Conservation (phyloP, 2,797 vertebrate genomes). For the Acipenser oxyrinchus region DNA sequence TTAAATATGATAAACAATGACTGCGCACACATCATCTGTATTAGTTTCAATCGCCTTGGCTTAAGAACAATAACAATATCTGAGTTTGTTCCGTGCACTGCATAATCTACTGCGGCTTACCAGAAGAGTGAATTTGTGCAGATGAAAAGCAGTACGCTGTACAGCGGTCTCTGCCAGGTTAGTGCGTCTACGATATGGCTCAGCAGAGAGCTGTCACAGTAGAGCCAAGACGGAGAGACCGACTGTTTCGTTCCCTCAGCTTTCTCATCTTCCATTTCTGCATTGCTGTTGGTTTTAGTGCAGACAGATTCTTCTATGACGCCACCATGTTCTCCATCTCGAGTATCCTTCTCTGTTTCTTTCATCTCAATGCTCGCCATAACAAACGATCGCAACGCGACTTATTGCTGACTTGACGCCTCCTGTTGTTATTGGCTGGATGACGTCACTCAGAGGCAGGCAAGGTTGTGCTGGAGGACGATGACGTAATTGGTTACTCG, state of each 20-base stretch:
- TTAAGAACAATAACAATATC: not conserved
- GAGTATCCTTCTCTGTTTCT: slow-evolving; percentile 18
- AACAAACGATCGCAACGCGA: slow-evolving; percentile 20
- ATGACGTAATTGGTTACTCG: slow-evolving; percentile 14
- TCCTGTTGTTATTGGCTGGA: slow-evolving; percentile 31
- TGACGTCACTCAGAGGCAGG: slow-evolving; percentile 41
- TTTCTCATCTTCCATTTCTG: slow-evolving; percentile 19
- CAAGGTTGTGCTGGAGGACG: slow-evolving; percentile 18
- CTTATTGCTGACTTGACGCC: slow-evolving; percentile 21
- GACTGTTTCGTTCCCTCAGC: slow-evolving; percentile 20
- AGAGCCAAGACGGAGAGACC: slow-evolving; percentile 4
- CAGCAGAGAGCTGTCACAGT: slow-evolving; percentile 20
- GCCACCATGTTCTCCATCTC: slow-evolving; percentile 20
- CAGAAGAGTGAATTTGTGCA: slow-evolving; percentile 74
- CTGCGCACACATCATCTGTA: no score
- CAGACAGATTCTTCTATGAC: slow-evolving; percentile 4
- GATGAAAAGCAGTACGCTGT: slow-evolving; percentile 62
- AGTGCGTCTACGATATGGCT: slow-evolving; percentile 48
- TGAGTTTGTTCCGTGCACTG: slow-evolving; percentile 30
- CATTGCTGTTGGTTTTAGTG: slow-evolving; percentile 1
- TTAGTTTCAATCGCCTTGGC: no score
- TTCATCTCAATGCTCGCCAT: slow-evolving; percentile 37
- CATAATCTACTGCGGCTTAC: slow-evolving; percentile 62
- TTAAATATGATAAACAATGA: not conserved
- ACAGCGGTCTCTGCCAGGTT: slow-evolving; percentile 69